Conservation (phyloP, 2,113 vertebrate species). For the Piaya cayana region DNA sequence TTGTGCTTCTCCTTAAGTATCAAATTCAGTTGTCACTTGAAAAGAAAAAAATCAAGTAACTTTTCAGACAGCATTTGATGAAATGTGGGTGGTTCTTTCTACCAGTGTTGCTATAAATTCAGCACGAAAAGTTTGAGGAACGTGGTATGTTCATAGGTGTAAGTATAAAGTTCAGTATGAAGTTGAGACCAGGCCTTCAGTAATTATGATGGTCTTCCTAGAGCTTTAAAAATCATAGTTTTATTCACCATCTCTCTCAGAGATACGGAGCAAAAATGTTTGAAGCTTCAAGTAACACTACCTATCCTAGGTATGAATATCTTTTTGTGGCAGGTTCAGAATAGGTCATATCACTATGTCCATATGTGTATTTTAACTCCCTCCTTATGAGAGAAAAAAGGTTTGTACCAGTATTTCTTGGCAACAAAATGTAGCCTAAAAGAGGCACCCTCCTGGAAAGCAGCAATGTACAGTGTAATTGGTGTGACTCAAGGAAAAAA, state of each 20-base stretch:
- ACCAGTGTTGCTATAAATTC: neutral
- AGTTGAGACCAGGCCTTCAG: neutral
- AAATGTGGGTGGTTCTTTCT: slow-evolving; percentile 24
- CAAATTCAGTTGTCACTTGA: neutral
- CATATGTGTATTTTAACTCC: neutral
- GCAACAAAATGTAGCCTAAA: neutral
- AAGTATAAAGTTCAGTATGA: neutral
- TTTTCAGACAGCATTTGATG: slow-evolving; percentile 30
- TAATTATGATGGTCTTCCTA: neutral
- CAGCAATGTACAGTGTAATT: neutral
- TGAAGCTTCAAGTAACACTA: neutral
- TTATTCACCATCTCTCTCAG: neutral
- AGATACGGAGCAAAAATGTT: neutral
- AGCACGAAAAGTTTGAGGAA: neutral
- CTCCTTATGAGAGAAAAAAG: neutral
- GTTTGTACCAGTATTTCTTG: neutral
- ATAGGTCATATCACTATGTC: neutral
- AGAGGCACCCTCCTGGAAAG: neutral
- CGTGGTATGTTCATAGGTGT: neutral
- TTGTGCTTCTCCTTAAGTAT: neutral
- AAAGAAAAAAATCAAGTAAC: neutral
- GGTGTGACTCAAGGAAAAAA: neutral
- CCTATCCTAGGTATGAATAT: neutral
- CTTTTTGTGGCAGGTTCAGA: neutral
- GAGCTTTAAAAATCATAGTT: neutral